These are phyloP conservation scores for Hylia prasina DNA, from an alignment of 2,113 vertebrate species.

Conservation along the genomic window DNA sequence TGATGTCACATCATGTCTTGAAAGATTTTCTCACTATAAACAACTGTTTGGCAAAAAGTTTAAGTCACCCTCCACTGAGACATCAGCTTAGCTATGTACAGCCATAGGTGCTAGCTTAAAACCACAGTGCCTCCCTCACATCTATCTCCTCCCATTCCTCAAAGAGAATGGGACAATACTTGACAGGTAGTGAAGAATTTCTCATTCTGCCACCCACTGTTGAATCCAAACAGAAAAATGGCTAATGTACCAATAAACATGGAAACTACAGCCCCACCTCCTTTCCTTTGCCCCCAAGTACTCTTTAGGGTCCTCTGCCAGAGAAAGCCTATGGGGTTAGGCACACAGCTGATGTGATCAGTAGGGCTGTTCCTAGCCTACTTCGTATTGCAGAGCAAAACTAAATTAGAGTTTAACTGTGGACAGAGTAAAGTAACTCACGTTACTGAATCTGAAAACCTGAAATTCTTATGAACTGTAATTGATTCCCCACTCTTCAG, in stretches of 20 bases:
- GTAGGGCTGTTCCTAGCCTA: not conserved
- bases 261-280: not conserved
- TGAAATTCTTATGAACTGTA: not conserved
- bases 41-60: not conserved
- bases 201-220: not conserved
- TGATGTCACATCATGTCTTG: not conserved
- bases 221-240: not conserved
- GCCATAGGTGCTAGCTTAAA: not conserved
- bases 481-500: not conserved
- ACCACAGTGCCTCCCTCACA: not conserved
- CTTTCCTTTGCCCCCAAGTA: not conserved
- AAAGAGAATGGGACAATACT: not conserved
- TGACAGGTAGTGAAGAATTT: not conserved
- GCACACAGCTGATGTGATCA: not conserved
- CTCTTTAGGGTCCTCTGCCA: not conserved
- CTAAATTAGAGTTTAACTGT: not conserved
- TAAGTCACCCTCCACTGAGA: not conserved
- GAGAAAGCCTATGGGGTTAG: not conserved
- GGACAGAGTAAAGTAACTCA: not conserved
- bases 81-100: not conserved
- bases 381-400: not conserved
- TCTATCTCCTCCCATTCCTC: not conserved
- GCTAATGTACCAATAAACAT: not conserved
- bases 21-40: not conserved
- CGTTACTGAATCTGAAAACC: not conserved